Evolutionary conservation across 2,113 vertebrate genomes (phyloP).

Genomic region (Lipophrys pholis): DNA sequence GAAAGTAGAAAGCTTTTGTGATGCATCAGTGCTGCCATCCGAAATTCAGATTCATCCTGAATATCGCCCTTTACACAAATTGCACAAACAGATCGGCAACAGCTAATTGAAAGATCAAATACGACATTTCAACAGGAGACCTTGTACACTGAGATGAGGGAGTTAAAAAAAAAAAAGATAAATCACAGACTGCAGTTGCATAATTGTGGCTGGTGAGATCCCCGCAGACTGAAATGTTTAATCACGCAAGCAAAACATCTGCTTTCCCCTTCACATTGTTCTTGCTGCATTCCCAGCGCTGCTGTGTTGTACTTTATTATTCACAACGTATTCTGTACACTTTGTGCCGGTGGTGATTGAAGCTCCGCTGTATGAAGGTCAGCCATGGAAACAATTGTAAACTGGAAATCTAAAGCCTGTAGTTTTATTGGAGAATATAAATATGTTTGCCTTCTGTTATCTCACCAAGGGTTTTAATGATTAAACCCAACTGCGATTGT

Average conservation of each 20-base stretch:
- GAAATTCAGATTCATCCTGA: constrained; percentile 3
- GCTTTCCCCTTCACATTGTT: constrained; percentile 5
- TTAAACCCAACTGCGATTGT: too few species aligned
- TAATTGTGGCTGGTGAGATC: constrained; percentile 34
- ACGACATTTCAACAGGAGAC: constrained; percentile 12
- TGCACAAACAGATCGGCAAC: constrained; percentile 30
- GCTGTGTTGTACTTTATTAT: constrained; percentile 29
- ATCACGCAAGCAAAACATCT: constrained; percentile 57
- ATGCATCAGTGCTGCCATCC: constrained; percentile 26
- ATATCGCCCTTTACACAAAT: constrained; percentile 20
- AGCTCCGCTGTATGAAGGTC: neutral
- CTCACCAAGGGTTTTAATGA: too few species aligned
- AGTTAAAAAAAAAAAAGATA: neutral
- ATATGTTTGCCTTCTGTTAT: too few species aligned
- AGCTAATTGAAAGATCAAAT: constrained; percentile 48
- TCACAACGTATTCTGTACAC: constrained; percentile 31
- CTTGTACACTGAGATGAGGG: constrained; percentile 30
- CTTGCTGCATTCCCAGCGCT: constrained; percentile 7
- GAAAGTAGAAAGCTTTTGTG: neutral
- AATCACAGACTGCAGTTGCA: constrained; percentile 35
- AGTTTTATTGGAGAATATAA: too few species aligned
- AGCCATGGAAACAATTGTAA: too few species aligned
- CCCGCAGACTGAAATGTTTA: constrained; percentile 43
- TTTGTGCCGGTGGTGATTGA: constrained; percentile 45
- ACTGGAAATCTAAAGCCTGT: too few species aligned